A percentile compares a stretch with the other conserved stretches of the same genome.
phyloP scores from a whole-genome alignment of 2,888 invertebrate species.

The Caenorhabditis drosophilae region DNA sequence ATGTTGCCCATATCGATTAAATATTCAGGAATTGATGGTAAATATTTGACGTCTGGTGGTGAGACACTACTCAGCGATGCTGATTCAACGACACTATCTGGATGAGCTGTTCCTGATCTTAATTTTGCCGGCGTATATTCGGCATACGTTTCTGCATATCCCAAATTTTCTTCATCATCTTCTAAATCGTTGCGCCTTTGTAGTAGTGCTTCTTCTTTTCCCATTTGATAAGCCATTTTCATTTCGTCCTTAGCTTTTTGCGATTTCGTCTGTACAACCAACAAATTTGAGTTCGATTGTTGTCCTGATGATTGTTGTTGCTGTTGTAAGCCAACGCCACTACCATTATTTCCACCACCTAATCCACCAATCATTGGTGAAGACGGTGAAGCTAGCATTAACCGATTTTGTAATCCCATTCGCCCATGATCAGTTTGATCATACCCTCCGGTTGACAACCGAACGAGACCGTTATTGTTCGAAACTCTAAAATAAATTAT shows the following conservation, averaged over 20 bases:
- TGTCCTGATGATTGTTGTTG: not conserved
- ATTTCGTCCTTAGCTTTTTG: constrained; percentile 56
- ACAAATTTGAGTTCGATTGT: constrained; percentile 1
- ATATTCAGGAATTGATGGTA: constrained; percentile 77
- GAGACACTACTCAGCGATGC: constrained; percentile 83
- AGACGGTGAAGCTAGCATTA: constrained; percentile 8
- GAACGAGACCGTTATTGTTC: no score
- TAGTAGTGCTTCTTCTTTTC: constrained; percentile 23
- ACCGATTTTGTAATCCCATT: constrained; percentile 3
- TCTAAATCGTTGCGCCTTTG: constrained; percentile 39
- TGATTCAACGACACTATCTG: constrained; percentile 98
- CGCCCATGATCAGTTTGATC: not conserved
- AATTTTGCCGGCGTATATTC: constrained; percentile 95
- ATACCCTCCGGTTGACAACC: not conserved
- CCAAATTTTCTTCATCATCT: constrained; percentile 82
- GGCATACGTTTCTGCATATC: constrained; percentile 95
- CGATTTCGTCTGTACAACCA: constrained; percentile 33
- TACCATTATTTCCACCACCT: no score
- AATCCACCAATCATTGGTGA: constrained; percentile 1
- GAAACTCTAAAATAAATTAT: no score
- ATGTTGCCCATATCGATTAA: constrained; percentile 82
- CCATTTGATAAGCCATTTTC: constrained; percentile 47
- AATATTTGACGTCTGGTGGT: constrained; percentile 74
- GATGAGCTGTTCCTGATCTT: constrained; percentile 84
- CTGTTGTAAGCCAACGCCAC: no score